phyloP scores from a whole-genome alignment of 2,888 invertebrate genomes.

The Plagodis dolabraria region DNA sequence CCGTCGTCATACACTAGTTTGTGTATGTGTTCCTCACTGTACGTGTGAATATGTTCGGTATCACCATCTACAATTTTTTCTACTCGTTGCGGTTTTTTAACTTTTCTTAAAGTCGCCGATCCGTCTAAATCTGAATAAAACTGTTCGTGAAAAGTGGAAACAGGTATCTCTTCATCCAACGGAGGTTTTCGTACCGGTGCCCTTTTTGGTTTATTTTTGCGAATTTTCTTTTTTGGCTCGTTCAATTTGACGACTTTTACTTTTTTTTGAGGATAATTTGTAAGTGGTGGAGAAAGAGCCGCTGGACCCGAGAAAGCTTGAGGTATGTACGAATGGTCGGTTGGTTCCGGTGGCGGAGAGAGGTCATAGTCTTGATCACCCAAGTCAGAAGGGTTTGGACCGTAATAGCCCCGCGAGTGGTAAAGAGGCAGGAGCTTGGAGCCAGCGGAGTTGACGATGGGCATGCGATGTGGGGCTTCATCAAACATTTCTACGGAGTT shows the following conservation, averaged over 20 bases:
- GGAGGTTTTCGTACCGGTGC: slow-evolving; percentile 51
- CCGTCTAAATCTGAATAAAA: slow-evolving; percentile 79
- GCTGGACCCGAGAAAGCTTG: slow-evolving; percentile 55
- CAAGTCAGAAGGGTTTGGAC: slow-evolving; percentile 66
- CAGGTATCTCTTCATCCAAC: slow-evolving; percentile 71
- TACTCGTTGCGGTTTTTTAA: slow-evolving; percentile 76
- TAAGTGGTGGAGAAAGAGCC: slow-evolving; percentile 40
- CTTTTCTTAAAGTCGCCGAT: slow-evolving; percentile 72
- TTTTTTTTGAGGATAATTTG: slow-evolving; percentile 60
- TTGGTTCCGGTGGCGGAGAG: slow-evolving; percentile 57
- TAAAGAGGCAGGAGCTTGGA: slow-evolving; percentile 77
- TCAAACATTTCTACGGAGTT: slow-evolving; percentile 70
- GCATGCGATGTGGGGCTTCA: slow-evolving; percentile 46
- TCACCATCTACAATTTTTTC: slow-evolving; percentile 82
- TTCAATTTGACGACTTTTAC: slow-evolving; percentile 72
- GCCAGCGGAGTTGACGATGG: slow-evolving; percentile 53
- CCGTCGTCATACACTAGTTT: slow-evolving; percentile 70
- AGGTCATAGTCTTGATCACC: slow-evolving; percentile 72
- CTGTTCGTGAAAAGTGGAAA: slow-evolving; percentile 75
- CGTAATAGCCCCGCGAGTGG: slow-evolving; percentile 77
- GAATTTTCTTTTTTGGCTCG: slow-evolving; percentile 67
- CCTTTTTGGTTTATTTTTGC: slow-evolving; percentile 68
- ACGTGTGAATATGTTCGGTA: slow-evolving; percentile 81
- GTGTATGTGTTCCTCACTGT: slow-evolving; percentile 80
- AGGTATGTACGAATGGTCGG: slow-evolving; percentile 55